Conservation (phyloP, 2,113 vertebrate species). For the Pachypanchax playfairii region DNA sequence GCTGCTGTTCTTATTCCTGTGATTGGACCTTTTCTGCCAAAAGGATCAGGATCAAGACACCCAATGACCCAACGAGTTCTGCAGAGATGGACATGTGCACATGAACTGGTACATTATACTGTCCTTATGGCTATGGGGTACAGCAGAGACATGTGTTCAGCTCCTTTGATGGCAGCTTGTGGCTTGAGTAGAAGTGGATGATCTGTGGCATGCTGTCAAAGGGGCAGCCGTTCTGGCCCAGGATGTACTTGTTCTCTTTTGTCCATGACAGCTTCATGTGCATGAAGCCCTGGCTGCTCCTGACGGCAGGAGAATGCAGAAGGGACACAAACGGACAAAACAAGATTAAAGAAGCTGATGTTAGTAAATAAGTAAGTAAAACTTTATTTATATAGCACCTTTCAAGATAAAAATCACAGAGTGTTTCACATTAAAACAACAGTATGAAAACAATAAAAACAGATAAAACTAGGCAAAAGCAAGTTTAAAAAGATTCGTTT, state of each 20-base stretch:
- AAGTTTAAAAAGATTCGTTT: no score
- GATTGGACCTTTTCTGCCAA: conserved; percentile 30
- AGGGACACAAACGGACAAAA: no score
- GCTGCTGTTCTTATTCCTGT: conserved; percentile 47
- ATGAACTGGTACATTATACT: conserved; percentile 79
- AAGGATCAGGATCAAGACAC: conserved; percentile 28
- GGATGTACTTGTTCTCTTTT: conserved; percentile 94
- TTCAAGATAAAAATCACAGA: no score
- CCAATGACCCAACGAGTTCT: conserved; percentile 30
- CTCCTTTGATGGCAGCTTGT: conserved; percentile 98
- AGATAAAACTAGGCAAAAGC: no score
- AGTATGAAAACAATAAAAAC: no score
- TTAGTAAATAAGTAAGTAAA: no score
- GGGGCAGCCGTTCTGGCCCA: conserved; percentile 96
- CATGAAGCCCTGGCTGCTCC: conserved; percentile 99
- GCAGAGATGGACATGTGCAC: conserved; percentile 36
- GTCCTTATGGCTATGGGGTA: conserved; percentile 96
- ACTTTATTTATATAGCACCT: no score
- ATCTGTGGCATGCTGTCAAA: conserved; percentile 97
- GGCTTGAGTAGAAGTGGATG: conserved; percentile 96
- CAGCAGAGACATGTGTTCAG: conserved; percentile 97
- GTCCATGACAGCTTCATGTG: conserved; percentile 97
- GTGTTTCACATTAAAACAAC: no score
- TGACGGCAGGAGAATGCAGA: conserved; percentile 57
- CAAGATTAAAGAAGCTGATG: background rate